phyloP scores from a whole-genome alignment of 2,888 invertebrate genomes.

The Trachelus iudaicus region DNA sequence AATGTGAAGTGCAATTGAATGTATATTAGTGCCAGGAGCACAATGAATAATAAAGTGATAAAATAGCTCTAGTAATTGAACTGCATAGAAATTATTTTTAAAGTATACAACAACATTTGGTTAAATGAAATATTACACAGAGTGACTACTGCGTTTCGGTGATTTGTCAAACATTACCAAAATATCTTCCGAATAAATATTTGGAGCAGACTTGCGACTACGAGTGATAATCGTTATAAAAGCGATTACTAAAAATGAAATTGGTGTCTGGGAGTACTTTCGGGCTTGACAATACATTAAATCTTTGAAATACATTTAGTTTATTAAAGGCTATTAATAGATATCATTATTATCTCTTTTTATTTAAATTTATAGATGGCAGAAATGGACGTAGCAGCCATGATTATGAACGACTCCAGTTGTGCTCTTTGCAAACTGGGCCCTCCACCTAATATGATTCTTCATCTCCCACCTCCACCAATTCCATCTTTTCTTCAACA shows the following conservation, averaged over 20 bases:
- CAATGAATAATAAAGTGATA: not conserved
- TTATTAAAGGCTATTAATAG: not conserved
- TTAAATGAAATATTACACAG: not conserved
- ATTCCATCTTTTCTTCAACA: slow-evolving; percentile 79
- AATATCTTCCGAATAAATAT: not conserved
- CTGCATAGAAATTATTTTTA: not conserved
- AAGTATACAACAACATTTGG: not conserved
- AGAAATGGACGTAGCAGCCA: slow-evolving; percentile 39
- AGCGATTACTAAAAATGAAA: not conserved
- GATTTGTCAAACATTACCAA: not conserved
- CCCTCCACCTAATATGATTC: slow-evolving; percentile 84
- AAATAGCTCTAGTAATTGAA: not conserved
- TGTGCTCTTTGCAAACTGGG: slow-evolving; percentile 70
- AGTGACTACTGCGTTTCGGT: not conserved
- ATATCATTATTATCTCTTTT: not conserved
- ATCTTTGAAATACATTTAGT: not conserved
- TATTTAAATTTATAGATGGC: slow-evolving; percentile 33
- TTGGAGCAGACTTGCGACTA: not conserved
- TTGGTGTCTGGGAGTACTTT: not conserved
- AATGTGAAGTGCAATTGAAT: not conserved
- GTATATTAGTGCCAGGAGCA: not conserved
- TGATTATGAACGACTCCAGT: slow-evolving; percentile 51
- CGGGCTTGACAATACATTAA: not conserved
- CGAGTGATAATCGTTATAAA: not conserved
- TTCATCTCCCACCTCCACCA: slow-evolving; percentile 88